Evolutionary conservation across 2,888 invertebrate species (phyloP).

Genomic region (Lasiommata megera): DNA sequence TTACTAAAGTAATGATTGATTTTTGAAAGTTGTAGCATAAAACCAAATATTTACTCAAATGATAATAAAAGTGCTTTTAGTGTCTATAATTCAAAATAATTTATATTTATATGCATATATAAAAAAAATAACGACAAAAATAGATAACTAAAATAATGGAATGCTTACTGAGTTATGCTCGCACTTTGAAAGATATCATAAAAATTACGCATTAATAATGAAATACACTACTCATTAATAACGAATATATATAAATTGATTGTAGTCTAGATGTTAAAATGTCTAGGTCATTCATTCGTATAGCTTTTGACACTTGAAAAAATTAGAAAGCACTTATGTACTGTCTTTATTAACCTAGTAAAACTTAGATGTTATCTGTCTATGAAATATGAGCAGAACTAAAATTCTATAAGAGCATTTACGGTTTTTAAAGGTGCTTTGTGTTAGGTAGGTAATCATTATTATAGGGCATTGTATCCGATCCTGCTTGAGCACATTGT

Average conservation of each 20-base stretch:
- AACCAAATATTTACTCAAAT: slow-evolving; percentile 23
- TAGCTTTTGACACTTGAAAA: slow-evolving; percentile 62
- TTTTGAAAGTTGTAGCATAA: slow-evolving; percentile 12
- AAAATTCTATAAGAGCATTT: slow-evolving; percentile 6
- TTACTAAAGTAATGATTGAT: slow-evolving; percentile 16
- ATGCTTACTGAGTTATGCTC: background rate
- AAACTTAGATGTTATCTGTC: slow-evolving; percentile 25
- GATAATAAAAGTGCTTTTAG: slow-evolving; percentile 24
- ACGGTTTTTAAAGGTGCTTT: slow-evolving; percentile 17
- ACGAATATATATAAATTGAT: slow-evolving; percentile 20
- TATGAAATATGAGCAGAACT: slow-evolving; percentile 10
- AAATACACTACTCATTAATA: too few species aligned
- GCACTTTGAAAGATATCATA: background rate
- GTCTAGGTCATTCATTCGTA: slow-evolving; percentile 50
- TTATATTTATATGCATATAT: slow-evolving; percentile 13
- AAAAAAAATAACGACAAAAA: background rate
- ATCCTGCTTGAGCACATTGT: slow-evolving; percentile 19
- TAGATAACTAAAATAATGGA: background rate
- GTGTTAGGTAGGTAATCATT: slow-evolving; percentile 13
- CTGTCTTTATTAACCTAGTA: slow-evolving; percentile 48
- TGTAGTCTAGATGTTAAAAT: slow-evolving; percentile 47
- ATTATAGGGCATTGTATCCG: slow-evolving; percentile 17
- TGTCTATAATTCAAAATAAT: slow-evolving; percentile 21
- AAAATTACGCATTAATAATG: background rate
- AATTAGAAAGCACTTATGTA: slow-evolving; percentile 69